phyloP scores from a whole-genome alignment of 2,888 invertebrate species.

The Drosophila prostipennis region DNA sequence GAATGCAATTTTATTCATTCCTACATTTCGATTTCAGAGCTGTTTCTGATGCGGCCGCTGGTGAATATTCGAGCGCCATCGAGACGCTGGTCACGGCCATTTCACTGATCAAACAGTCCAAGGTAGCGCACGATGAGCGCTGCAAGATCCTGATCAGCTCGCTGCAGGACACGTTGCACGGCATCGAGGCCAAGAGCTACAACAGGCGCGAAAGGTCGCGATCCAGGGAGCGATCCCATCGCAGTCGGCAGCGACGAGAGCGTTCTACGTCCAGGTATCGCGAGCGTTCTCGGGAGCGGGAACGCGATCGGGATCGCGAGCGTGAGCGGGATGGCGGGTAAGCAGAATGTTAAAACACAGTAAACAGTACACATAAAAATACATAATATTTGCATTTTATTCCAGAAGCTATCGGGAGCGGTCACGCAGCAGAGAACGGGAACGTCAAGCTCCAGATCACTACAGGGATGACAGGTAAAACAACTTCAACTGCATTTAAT shows the following conservation, averaged over 20 bases:
- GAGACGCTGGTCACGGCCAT: slow-evolving; percentile 99
- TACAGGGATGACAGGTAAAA: slow-evolving; percentile 83
- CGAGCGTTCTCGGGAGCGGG: slow-evolving; percentile 89
- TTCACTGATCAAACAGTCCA: slow-evolving; percentile 98
- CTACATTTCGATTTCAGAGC: slow-evolving; percentile 87
- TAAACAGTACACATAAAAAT: neutral
- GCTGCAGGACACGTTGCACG: slow-evolving; percentile 97
- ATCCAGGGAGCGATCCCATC: slow-evolving; percentile 85
- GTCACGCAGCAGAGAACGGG: slow-evolving; percentile 91
- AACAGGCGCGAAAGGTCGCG: slow-evolving; percentile 88
- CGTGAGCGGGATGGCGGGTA: slow-evolving; percentile 86
- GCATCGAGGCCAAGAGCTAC: slow-evolving; percentile 99
- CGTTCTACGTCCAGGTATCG: slow-evolving; percentile 87
- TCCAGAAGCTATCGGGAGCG: slow-evolving; percentile 85
- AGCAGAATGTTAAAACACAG: slow-evolving; percentile 75
- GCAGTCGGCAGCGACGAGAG: slow-evolving; percentile 83
- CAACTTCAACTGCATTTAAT: neutral
- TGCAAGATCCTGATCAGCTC: slow-evolving; percentile 99
- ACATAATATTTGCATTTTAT: neutral
- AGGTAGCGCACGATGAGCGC: slow-evolving; percentile 93
- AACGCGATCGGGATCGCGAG: slow-evolving; percentile 86
- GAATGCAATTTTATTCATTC: slow-evolving; percentile 8
- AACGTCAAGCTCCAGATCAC: slow-evolving; percentile 82
- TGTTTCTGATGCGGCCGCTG: slow-evolving; percentile 98
- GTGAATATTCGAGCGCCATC: slow-evolving; percentile 98